These are phyloP conservation scores for Bombus cullumanus DNA, from an alignment of 1,140 invertebrate species.

Conservation along the genomic window DNA sequence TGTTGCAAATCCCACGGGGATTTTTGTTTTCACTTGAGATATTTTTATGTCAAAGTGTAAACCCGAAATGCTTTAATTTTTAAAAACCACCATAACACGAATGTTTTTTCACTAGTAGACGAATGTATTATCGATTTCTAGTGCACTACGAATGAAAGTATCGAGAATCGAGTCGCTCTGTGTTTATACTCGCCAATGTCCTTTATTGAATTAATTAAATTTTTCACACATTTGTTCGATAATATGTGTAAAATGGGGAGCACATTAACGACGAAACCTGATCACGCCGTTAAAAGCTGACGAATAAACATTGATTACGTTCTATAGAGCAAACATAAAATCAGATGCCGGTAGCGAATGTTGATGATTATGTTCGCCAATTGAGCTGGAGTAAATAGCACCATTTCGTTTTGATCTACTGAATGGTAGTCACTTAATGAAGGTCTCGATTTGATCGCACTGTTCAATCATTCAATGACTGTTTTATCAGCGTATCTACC, in stretches of 20 bases:
- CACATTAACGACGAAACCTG: background rate
- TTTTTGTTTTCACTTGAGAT: too few relatives aligned
- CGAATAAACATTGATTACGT: background rate
- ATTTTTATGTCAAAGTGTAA: too few relatives aligned
- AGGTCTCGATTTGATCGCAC: background rate
- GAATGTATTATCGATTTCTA: too few relatives aligned
- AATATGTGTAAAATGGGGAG: background rate
- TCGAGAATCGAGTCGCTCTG: too few relatives aligned
- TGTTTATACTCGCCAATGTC: too few relatives aligned
- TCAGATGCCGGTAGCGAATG: background rate
- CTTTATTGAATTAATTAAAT: background rate
- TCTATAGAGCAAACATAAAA: background rate
- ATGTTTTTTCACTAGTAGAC: too few relatives aligned
- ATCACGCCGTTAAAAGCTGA: background rate
- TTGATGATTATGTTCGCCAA: background rate
- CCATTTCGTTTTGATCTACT: constrained; percentile 2
- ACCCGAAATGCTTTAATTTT: too few relatives aligned
- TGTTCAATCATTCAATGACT: background rate
- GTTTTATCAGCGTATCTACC: background rate
- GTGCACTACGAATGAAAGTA: too few relatives aligned
- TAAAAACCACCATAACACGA: too few relatives aligned
- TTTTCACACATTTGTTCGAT: background rate
- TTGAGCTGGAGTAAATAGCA: constrained; percentile 1
- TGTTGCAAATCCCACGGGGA: too few relatives aligned
- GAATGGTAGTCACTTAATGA: background rate